Evolutionary conservation across 2,113 vertebrate genomes (phyloP), one percentile per base, ranked within the genome.

Genomic region (Carassius carassius): DNA sequence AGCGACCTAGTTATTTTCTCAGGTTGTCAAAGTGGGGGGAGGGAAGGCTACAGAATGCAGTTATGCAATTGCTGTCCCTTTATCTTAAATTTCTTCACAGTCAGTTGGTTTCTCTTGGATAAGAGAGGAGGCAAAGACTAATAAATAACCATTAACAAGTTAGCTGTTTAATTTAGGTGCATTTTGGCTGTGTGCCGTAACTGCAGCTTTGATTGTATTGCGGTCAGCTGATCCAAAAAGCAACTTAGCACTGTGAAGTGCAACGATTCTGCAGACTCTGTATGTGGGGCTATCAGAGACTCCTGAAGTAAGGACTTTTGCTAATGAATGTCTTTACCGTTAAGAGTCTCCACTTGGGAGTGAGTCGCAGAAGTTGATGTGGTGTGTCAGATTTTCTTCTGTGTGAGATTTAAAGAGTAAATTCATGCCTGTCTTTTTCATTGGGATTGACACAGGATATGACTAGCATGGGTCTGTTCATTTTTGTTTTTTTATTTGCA

Each of bases 21-120:
- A 83, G 83, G 81, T 74, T 84, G 78, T 89, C 83, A 78, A 84
- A 41, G 25, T 25, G 63, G 82, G 85, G 87, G 90, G 85, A 83
- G 77, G 82, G 67, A 83, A 77, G 1, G 10, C 47, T 29, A 5
- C 25, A 62, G 44, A 29, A 65, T 4, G 35, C 11, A 37, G 72
- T 87, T 85, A 78, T 84, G 78, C 78, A 60, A 84, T 86, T 76
- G 44, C 51, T 56, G 25, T 85, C 76, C 49, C 44, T 65, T 63
- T 44, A 21, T 44, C n/a, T 49, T 75, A 37, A 37, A 25, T 86
- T 78, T 82, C 11, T 77, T 23, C 65, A 62, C 29, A 84, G 77
- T 72, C 32, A 41, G 67, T 60, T 25, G 17, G 32, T 49, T 88
- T 69, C 60, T 78, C 77, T 80, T 81, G 5, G 19, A 41, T 56